phyloP scores from a whole-genome alignment of 2,888 invertebrate species.

The Drosophila neoperkinsi region DNA sequence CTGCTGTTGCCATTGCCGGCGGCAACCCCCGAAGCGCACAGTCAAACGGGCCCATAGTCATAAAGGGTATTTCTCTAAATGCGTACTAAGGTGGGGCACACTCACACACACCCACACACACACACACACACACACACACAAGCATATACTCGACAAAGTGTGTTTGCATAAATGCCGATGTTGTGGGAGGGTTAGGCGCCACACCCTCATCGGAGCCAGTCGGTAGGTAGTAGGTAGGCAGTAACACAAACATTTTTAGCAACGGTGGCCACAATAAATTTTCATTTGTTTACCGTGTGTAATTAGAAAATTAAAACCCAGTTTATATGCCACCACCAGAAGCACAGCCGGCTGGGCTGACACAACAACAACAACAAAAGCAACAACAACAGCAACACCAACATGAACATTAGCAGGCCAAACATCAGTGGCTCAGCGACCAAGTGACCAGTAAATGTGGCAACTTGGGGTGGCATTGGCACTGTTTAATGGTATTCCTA shows the following conservation, averaged over 20 bases:
- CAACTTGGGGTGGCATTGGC: slow-evolving; percentile 19
- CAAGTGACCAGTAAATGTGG: slow-evolving; percentile 59
- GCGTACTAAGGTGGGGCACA: slow-evolving; percentile 48
- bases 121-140: neutral
- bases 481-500: slow-evolving; percentile 15
- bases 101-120: neutral
- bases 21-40: slow-evolving; percentile 35
- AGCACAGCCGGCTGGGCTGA: slow-evolving; percentile 1
- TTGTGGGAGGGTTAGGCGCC: slow-evolving; percentile 28
- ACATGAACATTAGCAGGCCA: slow-evolving; percentile 42
- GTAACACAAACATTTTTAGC: slow-evolving; percentile 41
- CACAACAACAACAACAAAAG: neutral
- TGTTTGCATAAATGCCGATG: slow-evolving; percentile 63
- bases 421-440: slow-evolving; percentile 30
- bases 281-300: slow-evolving; percentile 79
- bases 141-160: slow-evolving; percentile 12
- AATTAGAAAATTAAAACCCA: slow-evolving; percentile 81
- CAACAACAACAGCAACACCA: slow-evolving; percentile 35
- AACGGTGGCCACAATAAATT: slow-evolving; percentile 71
- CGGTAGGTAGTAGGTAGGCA: slow-evolving; percentile 13
- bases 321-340: slow-evolving; percentile 66
- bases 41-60: slow-evolving; percentile 31
- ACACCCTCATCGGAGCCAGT: slow-evolving; percentile 19
- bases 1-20: slow-evolving; percentile 14
- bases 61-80: slow-evolving; percentile 54